These are phyloP conservation scores for Eulemur rubriventer DNA, from an alignment of 2,797 vertebrate species.

Conservation along the genomic window DNA sequence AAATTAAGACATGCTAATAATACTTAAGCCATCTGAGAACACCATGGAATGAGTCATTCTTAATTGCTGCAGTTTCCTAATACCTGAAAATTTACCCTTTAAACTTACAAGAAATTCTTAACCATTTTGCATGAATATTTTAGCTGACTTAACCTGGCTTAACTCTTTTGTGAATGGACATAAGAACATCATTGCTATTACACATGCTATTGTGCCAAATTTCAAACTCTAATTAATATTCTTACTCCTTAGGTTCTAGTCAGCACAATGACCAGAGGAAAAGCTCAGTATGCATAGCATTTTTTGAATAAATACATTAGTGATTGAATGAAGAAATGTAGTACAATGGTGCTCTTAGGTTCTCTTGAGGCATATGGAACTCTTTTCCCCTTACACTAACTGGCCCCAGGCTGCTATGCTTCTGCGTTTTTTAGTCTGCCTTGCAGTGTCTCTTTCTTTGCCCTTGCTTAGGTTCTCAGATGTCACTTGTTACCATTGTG, in stretches of 20 bases:
- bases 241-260: not conserved
- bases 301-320: not conserved
- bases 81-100: not conserved
- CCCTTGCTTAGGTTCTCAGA: slow-evolving; percentile 4
- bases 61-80: not conserved
- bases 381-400: not conserved
- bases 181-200: not conserved
- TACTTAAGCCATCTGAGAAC: not conserved
- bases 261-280: not conserved
- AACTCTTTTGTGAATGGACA: not conserved
- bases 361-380: not conserved
- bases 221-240: not conserved
- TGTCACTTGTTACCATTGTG: not conserved
- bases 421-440: not conserved
- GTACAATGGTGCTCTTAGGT: not conserved
- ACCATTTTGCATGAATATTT: not conserved
- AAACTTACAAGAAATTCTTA: not conserved
- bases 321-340: not conserved
- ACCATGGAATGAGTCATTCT: not conserved
- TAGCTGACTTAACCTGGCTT: not conserved
- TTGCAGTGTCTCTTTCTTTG: slow-evolving; percentile 6
- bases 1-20: not conserved
- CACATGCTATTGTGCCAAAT: not conserved
- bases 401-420: not conserved
- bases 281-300: not conserved